Conservation (phyloP, 2,113 vertebrate genomes). For the Bucco capensis region DNA sequence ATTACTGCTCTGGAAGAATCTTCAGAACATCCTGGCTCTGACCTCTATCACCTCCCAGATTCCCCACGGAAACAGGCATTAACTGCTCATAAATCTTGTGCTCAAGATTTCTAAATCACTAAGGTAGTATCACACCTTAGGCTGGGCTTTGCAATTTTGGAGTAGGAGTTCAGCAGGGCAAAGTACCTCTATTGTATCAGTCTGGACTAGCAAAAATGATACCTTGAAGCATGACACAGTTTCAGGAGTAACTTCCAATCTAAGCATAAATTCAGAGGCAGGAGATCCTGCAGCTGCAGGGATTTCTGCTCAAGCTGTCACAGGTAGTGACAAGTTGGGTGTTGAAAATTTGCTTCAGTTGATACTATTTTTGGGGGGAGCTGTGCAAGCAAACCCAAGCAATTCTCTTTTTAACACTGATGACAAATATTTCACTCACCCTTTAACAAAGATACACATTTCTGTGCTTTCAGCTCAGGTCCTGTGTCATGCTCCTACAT, state of each 20-base stretch:
- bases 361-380: neutral
- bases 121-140: neutral
- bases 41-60: neutral
- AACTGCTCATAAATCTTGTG: neutral
- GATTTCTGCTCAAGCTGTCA: neutral
- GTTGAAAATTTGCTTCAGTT: neutral
- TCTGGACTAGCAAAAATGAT: neutral
- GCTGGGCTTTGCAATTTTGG: neutral
- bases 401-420: neutral
- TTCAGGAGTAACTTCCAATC: neutral
- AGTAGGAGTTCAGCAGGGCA: neutral
- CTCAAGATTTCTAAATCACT: neutral
- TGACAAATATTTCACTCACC: neutral
- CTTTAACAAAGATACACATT: neutral
- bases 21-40: neutral
- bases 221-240: neutral
- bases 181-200: neutral
- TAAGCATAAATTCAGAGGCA: neutral
- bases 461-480: neutral
- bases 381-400: neutral
- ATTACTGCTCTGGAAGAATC: neutral
- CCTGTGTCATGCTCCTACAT: neutral
- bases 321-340: neutral
- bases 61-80: neutral
- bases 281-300: neutral